Percentiles rank a stretch among this genome's conserved stretches.
Evolutionary conservation across 2,113 vertebrate species (phyloP).

Genomic region (Hippopotamus amphibius): DNA sequence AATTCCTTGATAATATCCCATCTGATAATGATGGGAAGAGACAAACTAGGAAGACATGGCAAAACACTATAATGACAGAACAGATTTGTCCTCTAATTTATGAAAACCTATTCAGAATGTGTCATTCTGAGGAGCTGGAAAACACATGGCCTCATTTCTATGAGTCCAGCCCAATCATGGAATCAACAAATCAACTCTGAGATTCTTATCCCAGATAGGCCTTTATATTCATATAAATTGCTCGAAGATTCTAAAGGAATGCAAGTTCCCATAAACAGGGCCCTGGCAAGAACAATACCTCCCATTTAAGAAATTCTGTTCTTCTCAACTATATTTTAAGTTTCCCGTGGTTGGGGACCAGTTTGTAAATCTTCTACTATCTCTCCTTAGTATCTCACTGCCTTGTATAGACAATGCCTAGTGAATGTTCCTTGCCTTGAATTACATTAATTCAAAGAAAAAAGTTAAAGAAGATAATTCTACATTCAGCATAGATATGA

Average conservation of each 20-base stretch:
- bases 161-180: not conserved
- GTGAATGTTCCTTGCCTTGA: not conserved
- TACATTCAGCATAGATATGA: not conserved
- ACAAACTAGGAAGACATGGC: not conserved
- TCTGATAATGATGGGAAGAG: constrained; percentile 14
- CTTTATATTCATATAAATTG: not conserved
- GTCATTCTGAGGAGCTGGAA: not conserved
- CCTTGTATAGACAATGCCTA: not conserved
- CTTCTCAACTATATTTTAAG: constrained; percentile 5
- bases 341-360: not conserved
- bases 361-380: not conserved
- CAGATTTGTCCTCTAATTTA: not conserved
- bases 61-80: constrained; percentile 1
- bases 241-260: not conserved
- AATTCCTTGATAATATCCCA: not conserved
- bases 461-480: not conserved
- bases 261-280: not conserved
- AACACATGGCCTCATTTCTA: not conserved
- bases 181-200: constrained; percentile 19
- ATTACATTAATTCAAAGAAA: not conserved
- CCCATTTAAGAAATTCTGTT: not conserved
- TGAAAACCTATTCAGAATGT: not conserved
- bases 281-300: not conserved
- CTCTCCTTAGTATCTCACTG: not conserved
- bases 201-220: not conserved